Base-by-base conservation (phyloP, 2,797 vertebrate species). In the Gadopsis bispinosus region DNA sequence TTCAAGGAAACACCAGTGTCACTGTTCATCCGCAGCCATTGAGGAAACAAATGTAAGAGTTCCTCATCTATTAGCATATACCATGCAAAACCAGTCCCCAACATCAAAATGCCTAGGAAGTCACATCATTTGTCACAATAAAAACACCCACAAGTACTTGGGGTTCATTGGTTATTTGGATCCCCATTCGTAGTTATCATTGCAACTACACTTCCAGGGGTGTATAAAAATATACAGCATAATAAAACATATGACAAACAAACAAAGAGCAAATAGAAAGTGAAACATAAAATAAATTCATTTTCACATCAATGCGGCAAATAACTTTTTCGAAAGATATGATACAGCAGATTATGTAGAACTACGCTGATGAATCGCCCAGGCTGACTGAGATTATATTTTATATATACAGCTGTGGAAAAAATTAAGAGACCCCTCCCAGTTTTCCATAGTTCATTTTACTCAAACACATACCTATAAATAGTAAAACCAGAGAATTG, bases 71-170 rank as follows among this genome's bases (percentile, higher is more conserved):
- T n/a, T 53, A 19, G 6, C 12, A 22, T 26, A 20, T 22, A 11
- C 37, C 51, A 39, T 45, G 51, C 37, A 63, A 39, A 8, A 11
- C 33, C n/a, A 43, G 43, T 59, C 29, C 59, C 29, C 16, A 2
- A 19, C 51, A 43, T 66, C 48, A 61, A 39, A 63, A 51, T 70
- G 48, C 64, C 53, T 3, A 14, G 17, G 17, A 80, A 39, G 70
- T 43, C 48, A 69, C 8, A 9, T 45, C 2, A 29, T 2, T 7
- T 8, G 37, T 55, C 5, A 5, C n/a, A 69, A 11, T 7, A 5
- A 39, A 39, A 4, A 33, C 11, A 26, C 3, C 5, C 4, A 1
- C 9, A 33, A 13, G n/a, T 7, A 26, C 33, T 41, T 69, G 6
- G 6, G 29, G 35, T 59, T 37, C 50, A 26, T 14, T 67, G 10